A percentile compares a stretch with the other conserved stretches of the same genome.
Conservation (phyloP, 2,888 invertebrate species). For the Physocephala rufipes region DNA sequence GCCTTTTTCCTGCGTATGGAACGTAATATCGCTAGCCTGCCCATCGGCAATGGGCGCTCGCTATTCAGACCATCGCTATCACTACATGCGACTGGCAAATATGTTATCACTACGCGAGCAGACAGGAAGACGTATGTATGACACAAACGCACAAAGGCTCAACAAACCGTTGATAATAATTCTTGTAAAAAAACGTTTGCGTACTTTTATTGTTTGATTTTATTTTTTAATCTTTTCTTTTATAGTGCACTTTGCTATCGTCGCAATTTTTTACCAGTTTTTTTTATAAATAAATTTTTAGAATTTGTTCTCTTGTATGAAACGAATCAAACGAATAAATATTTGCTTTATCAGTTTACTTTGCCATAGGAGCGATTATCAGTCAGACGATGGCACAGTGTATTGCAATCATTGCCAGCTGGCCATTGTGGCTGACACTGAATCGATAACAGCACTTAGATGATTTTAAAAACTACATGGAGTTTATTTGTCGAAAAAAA, state of each 20-base stretch:
- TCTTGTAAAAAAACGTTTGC: not conserved
- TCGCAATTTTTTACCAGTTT: not conserved
- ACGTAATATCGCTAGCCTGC: too few relatives aligned
- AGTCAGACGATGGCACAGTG: too few relatives aligned
- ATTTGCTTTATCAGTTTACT: too few relatives aligned
- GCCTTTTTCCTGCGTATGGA: not conserved
- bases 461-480: too few relatives aligned
- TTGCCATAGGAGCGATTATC: too few relatives aligned
- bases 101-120: slow-evolving; percentile 16
- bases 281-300: not conserved
- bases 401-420: too few relatives aligned
- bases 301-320: too few relatives aligned
- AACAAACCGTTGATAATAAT: slow-evolving; percentile 5
- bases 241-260: not conserved
- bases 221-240: slow-evolving; percentile 3
- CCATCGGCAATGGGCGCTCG: not conserved
- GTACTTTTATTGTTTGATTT: not conserved
- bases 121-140: slow-evolving; percentile 12
- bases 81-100: slow-evolving; percentile 2
- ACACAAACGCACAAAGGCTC: slow-evolving; percentile 11
- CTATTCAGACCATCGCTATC: not conserved
- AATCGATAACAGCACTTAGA: too few relatives aligned
- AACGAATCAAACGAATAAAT: too few relatives aligned
- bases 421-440: too few relatives aligned
- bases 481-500: too few relatives aligned